These are phyloP conservation scores for Hexactinellida sp. DNA, from an alignment of 37 sponge, comb jelly and placozoan genomes.

Conservation along the genomic window DNA sequence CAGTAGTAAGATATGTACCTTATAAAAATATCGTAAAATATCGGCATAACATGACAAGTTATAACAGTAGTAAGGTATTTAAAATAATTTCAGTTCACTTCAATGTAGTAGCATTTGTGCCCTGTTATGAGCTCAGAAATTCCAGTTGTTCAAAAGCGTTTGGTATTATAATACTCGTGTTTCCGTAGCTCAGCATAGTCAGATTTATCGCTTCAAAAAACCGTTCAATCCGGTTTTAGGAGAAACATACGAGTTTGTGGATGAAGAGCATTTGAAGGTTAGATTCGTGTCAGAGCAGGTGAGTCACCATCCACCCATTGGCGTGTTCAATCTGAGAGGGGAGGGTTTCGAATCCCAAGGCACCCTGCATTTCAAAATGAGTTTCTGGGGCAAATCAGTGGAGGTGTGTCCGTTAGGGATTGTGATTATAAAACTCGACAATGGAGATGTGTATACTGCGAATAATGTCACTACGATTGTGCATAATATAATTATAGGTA, in stretches of 20 bases:
- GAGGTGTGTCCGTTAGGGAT: not conserved
- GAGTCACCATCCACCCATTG: not conserved
- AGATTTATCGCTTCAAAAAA: not conserved
- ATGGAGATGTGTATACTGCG: constrained; percentile 12
- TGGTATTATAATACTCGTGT: too few relatives aligned
- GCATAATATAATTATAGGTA: not conserved
- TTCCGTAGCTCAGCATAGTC: not conserved
- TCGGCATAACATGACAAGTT: too few relatives aligned
- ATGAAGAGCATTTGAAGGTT: not conserved
- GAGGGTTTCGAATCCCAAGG: not conserved
- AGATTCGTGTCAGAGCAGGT: not conserved
- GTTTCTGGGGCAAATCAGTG: constrained; percentile 12
- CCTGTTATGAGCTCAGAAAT: too few relatives aligned
- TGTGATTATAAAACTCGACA: not conserved
- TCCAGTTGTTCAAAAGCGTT: too few relatives aligned
- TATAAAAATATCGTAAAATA: too few relatives aligned
- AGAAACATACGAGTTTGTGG: constrained; percentile 5
- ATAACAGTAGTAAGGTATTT: too few relatives aligned
- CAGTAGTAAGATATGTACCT: too few relatives aligned
- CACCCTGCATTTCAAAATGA: not conserved
- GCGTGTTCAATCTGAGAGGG: not conserved
- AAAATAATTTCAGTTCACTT: too few relatives aligned
- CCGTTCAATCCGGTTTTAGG: not conserved
- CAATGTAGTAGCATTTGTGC: too few relatives aligned
- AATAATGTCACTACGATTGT: constrained; percentile 15